phyloP scores from a whole-genome alignment of 2,797 vertebrate species.

The Silurus lanzhouensis region DNA sequence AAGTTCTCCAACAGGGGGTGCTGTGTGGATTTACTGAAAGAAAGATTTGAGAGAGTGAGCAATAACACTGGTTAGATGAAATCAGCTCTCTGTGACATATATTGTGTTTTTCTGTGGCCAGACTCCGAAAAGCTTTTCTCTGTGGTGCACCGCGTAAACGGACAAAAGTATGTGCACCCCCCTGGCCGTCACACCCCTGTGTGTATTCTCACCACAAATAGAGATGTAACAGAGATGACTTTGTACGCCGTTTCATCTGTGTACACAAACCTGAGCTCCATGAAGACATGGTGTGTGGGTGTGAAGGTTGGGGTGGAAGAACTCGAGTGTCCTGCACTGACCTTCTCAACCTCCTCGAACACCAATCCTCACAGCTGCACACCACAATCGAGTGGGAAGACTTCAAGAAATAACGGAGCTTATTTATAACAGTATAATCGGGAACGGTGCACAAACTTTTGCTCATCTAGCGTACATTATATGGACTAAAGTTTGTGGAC shows the following conservation, averaged over 20 bases:
- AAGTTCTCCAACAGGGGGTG: conserved; percentile 17
- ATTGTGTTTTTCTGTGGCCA: neutral
- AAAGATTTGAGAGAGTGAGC: neutral
- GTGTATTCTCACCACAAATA: neutral
- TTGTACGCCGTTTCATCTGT: neutral
- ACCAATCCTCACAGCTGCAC: neutral
- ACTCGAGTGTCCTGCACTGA: neutral
- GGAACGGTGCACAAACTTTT: neutral
- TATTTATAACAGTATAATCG: neutral
- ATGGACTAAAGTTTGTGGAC: too few relatives aligned
- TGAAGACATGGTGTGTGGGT: neutral
- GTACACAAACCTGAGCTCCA: neutral
- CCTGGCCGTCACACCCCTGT: neutral
- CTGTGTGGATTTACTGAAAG: neutral
- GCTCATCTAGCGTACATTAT: too few relatives aligned
- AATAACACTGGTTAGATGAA: neutral
- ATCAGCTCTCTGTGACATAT: neutral
- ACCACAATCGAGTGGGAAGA: neutral
- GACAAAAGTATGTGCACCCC: neutral
- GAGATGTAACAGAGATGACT: neutral
- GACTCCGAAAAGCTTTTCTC: neutral
- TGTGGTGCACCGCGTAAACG: neutral
- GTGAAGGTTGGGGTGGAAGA: neutral
- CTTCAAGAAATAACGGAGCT: neutral
- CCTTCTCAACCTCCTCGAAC: neutral